Evolutionary conservation across 2,888 invertebrate genomes (phyloP), one percentile per base, ranked within the genome.

Genomic region (Orthonychiurus folsomi): DNA sequence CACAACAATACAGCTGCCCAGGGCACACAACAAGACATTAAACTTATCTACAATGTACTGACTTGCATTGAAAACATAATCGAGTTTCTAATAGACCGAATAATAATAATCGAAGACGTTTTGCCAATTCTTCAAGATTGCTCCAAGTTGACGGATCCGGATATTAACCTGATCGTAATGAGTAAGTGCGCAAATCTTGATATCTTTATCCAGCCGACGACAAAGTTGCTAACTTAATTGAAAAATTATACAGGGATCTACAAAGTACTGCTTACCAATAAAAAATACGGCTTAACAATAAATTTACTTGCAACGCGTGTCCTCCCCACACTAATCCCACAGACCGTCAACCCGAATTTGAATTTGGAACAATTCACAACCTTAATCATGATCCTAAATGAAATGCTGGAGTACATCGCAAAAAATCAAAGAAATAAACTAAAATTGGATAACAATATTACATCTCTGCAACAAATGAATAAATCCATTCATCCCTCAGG

Each of bases 291-390:
- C 50, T 80, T 96, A 71, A 89, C 89, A 2, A 86, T 93, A 56
- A 91, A 87, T 76, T 81, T 93, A 74, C 89, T 96, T 86, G 95
- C 95, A 5, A 92, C 90, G 15, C 86, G 89, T 76, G 91, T 94
- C 74, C 88, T 96, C 84, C 96, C 95, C 5, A 85, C 89, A 18
- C 81, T 96, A 60, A 48, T n/a, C 63, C 95, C 95, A 23, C 92
- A 92, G 76, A 89, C 93, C 1, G 87, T 95, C 63, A 94, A 93
- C 79, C 90, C 93, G 18, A 84, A 85, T 52, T 80, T 92, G 66
- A 88, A 86, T 76, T 79, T 91, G 74, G 89, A 90, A 70, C 88
- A 91, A 78, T 91, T 90, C 76, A 85, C 85, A 62, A 81, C 83
- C 70, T 81, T 92, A 28, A 81, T 90, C 67, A 87, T 88, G 63